Conservation (phyloP, 2,888 invertebrate genomes). For the Cephus sareptanus region DNA sequence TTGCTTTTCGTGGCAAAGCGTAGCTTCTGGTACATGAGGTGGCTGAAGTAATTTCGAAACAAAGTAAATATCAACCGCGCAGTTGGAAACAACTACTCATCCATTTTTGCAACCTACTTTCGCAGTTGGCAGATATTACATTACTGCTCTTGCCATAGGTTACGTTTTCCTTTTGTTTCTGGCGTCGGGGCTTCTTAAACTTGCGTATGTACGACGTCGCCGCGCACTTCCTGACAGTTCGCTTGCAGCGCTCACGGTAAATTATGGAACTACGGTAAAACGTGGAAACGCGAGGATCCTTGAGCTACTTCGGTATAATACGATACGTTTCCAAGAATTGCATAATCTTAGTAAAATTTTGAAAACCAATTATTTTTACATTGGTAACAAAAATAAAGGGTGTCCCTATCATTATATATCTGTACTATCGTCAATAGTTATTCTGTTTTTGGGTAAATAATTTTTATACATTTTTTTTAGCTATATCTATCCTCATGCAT, state of each 20-base stretch:
- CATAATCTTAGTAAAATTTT: no score
- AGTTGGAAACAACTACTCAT: not conserved
- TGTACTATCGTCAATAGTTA: no score
- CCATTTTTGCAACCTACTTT: conserved; percentile 3
- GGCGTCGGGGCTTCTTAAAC: not conserved
- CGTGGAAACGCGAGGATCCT: not conserved
- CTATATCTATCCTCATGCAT: no score
- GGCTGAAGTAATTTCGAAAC: not conserved
- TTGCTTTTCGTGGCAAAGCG: not conserved
- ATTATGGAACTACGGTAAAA: conserved; percentile 1
- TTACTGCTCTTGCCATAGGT: not conserved
- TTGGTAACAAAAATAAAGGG: no score
- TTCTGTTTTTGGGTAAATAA: no score
- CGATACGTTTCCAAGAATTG: no score
- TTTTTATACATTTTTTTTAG: no score
- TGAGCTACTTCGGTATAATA: no score
- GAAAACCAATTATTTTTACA: no score
- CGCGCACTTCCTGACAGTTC: not conserved
- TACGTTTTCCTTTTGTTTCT: not conserved
- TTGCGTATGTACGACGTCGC: not conserved
- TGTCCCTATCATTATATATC: no score
- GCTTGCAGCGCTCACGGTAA: not conserved
- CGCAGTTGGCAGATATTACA: not conserved
- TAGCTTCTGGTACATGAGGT: not conserved
- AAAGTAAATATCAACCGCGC: not conserved